Evolutionary conservation across 2,113 vertebrate genomes (phyloP).

Genomic region (Notarius quadriscutis): DNA sequence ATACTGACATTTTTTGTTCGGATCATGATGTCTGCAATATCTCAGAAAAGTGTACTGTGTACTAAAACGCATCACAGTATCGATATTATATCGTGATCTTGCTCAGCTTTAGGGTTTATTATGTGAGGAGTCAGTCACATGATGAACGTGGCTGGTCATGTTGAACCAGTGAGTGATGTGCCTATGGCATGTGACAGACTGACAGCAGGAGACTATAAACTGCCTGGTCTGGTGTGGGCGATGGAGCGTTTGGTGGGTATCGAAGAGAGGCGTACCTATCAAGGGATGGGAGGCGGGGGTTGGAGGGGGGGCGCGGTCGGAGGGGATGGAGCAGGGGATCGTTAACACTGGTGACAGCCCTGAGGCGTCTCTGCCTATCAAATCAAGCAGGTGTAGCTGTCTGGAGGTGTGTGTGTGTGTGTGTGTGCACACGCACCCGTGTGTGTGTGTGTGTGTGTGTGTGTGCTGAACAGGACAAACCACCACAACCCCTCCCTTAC

Average conservation of each 20-base stretch:
- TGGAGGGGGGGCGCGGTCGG: not conserved
- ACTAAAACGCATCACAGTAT: not conserved
- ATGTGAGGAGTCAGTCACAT: constrained; percentile 7
- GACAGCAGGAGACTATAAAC: constrained; percentile 60
- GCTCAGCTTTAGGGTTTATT: not conserved
- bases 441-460: constrained; percentile 24
- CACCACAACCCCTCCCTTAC: constrained; percentile 17
- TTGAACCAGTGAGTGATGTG: constrained; percentile 37
- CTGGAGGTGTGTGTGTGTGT: constrained; percentile 35
- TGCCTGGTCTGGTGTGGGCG: constrained; percentile 56
- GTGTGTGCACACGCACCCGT: constrained; percentile 28
- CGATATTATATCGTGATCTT: not conserved
- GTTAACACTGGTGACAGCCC: constrained; percentile 45
- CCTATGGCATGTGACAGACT: constrained; percentile 23
- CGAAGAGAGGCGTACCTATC: constrained; percentile 55
- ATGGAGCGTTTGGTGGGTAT: constrained; percentile 49
- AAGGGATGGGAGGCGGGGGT: not conserved
- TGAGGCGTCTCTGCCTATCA: constrained; percentile 48
- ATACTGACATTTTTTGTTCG: not conserved
- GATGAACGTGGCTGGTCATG: constrained; percentile 38
- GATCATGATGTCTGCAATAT: not conserved
- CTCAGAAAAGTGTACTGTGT: not conserved
- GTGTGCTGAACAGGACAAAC: constrained; percentile 25
- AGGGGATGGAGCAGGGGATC: constrained; percentile 8
- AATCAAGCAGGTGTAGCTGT: constrained; percentile 60